Base-by-base conservation (phyloP, 2,797 vertebrate genomes). In the Rhinatrema bivittatum region DNA sequence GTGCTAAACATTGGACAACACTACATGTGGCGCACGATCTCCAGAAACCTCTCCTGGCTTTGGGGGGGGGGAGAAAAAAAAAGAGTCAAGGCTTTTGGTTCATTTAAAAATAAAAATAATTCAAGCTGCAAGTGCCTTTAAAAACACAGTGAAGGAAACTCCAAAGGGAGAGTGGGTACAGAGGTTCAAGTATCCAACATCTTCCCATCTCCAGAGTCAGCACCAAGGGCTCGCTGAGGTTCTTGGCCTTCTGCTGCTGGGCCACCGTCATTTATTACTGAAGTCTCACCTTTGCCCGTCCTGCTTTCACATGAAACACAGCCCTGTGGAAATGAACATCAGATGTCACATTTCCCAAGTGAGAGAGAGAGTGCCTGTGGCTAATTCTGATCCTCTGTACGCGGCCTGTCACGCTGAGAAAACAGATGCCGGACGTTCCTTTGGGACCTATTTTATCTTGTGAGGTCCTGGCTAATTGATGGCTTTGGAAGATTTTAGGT, bases 261-360 rank as follows among this genome's bases (percentile, higher is more conserved):
- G 3, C 1, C 10, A 2, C 3, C 29, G 4, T 38, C 51, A 2
- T 7, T 13, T 28, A 33, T 7, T 15, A 40, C 6, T 13, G 35
- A 5, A 6, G 42, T 19, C n/a, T 35, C 43, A 21, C 33, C 32
- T 0, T 2, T 26, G 0, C 11, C n/a, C 13, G 31, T 37, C 29
- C 37, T 37, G 35, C 33, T 20, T 28, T 55, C 21, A 16, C 70
- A 71, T 0, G 43, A 17, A 21, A 57, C 17, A 39, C 63, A 68
- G 49, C 62, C 81, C 82, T 82, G 54, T 20, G 29, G 31, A 44
- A 61, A 51, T 33, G 36, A n/a, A n/a, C n/a, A 62, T 39, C 9
- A 31, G n/a, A n/a, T n/a, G n/a, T n/a, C n/a, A n/a, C n/a, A n/a
- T n/a, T n/a, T n/a, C n/a, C n/a, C n/a, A n/a, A n/a, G n/a, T n/a